Percentiles rank a stretch among this genome's conserved stretches.
phyloP scores from a whole-genome alignment of 2,113 vertebrate species.

The Myotis brandtii region DNA sequence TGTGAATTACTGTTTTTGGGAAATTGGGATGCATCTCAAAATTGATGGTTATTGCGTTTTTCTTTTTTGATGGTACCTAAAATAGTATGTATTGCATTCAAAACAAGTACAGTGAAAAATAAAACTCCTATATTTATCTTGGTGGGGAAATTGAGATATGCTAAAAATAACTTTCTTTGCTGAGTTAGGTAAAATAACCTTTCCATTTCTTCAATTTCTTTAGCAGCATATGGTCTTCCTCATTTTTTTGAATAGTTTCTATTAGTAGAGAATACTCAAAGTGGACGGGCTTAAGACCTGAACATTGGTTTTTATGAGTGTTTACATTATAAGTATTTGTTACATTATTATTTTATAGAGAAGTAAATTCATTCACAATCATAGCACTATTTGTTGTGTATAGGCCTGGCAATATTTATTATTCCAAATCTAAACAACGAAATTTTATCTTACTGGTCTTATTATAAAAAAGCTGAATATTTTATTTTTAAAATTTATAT shows the following conservation, averaged over 20 bases:
- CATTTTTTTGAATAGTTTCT: not conserved
- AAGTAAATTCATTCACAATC: not conserved
- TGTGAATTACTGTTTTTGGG: not conserved
- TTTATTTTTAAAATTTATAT: slow-evolving; percentile 9
- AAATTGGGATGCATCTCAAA: slow-evolving; percentile 11
- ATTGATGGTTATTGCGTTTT: not conserved
- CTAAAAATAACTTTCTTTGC: slow-evolving; percentile 15
- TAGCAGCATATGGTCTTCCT: not conserved
- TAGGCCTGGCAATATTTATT: slow-evolving; percentile 4
- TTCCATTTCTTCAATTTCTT: not conserved
- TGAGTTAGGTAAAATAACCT: slow-evolving; percentile 26
- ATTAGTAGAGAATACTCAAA: not conserved
- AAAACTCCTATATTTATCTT: not conserved
- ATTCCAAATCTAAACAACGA: not conserved
- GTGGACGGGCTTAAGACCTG: not conserved
- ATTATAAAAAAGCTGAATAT: not conserved
- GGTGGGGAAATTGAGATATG: not conserved
- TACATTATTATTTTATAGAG: slow-evolving; percentile 10
- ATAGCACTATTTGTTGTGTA: not conserved
- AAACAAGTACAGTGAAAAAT: not conserved
- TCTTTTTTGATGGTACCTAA: not conserved
- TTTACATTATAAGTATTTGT: not conserved
- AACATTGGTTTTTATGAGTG: not conserved
- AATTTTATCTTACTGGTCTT: slow-evolving; percentile 7
- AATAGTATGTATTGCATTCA: not conserved